These are phyloP conservation scores for Shargacucullia verbasci DNA, from an alignment of 2,888 invertebrate genomes.

Conservation along the genomic window DNA sequence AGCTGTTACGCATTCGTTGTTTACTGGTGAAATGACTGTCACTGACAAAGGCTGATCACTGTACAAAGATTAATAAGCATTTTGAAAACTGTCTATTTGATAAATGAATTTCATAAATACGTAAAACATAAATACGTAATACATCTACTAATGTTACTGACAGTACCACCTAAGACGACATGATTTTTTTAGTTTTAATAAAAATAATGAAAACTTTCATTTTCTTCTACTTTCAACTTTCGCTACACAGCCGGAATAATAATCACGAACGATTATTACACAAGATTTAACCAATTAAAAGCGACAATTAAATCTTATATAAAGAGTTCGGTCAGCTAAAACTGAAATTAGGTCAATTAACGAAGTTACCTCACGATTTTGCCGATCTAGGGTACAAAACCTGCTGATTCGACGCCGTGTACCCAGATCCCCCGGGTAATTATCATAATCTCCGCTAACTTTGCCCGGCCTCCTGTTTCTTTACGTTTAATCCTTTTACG, in stretches of 20 bases:
- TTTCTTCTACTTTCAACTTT: constrained; percentile 1
- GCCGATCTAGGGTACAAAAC: constrained; percentile 20
- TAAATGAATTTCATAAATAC: too few relatives aligned
- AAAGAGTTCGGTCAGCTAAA: constrained; percentile 56
- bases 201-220: too few relatives aligned
- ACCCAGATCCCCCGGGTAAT: constrained; percentile 35
- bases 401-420: constrained; percentile 50
- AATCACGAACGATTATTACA: constrained; percentile 21
- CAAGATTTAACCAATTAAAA: constrained; percentile 39
- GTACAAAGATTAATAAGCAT: too few relatives aligned
- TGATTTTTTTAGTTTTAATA: too few relatives aligned
- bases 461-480: constrained; percentile 40
- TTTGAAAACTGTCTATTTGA: too few relatives aligned
- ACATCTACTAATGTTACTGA: too few relatives aligned
- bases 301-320: constrained; percentile 43
- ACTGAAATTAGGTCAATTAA: constrained; percentile 55
- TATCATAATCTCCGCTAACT: constrained; percentile 61
- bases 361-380: constrained; percentile 36
- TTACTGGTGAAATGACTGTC: too few relatives aligned
- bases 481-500: constrained; percentile 47
- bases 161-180: too few relatives aligned
- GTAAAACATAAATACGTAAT: too few relatives aligned
- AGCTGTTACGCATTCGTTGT: too few relatives aligned
- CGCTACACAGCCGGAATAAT: constrained; percentile 14
- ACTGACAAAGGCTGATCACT: too few relatives aligned